Base-by-base conservation (phyloP, 2,888 invertebrate genomes). In the Mythimna ferrago region DNA sequence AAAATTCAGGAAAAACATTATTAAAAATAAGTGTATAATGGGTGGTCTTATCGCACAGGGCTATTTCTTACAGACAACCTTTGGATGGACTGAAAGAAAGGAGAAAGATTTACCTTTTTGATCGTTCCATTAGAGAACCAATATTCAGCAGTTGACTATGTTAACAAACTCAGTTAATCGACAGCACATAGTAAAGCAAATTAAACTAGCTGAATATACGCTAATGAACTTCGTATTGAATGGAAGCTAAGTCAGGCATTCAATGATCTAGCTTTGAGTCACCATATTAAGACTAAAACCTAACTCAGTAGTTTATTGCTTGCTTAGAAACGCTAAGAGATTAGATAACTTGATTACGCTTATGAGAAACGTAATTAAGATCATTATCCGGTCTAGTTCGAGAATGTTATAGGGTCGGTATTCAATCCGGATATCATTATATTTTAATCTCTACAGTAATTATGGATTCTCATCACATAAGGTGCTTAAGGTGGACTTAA, bases 281-380 rank as follows among this genome's bases (percentile, higher is more conserved):
- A 38, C 51, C 64, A 71, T 75, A 67, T 65, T 67, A 65, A 65
- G 54, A 53, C 10, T 44, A 60, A 63, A 38, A 76, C 16, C 56
- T 57, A 71, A 41, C 21, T 60, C 62, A 60, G 19, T 67, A 73
- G 21, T 77, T 66, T 56, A 73, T 67, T 64, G 62, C 65, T 62
- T 66, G 61, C 61, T 66, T 57, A 58, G 19, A 38, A 56, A 51
- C 21, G 61, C 64, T 71, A 38, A 51, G 54, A 66, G 51, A 63
- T 76, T 32, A 72, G 62, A 63, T 66, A 60, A 61, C n/a, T 65
- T 73, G 44, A 69, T 66, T 54, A 21, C 48, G 57, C 51, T 48
- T 57, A 77, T 32, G 51, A 66, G 77, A 53, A 66, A 72, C 6
- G 44, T 77, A 66, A 77, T 77, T 77, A 77, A 77, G 72, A 77